Evolutionary conservation across 2,113 vertebrate genomes (phyloP), one percentile per base, ranked within the genome.

Genomic region (Crotophaga sulcirostris): DNA sequence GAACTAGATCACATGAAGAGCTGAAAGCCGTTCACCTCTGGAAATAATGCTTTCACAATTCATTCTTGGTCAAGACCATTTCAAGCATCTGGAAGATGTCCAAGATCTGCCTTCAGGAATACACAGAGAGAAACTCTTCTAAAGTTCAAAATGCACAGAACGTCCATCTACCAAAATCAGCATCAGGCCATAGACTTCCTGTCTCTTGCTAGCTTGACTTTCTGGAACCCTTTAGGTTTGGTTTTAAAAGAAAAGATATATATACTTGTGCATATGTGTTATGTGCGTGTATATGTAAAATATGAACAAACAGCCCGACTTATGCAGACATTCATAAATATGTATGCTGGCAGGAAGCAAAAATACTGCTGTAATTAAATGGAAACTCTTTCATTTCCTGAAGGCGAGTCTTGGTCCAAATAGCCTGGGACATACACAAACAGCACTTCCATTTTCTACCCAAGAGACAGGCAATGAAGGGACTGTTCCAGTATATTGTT

Each of bases 61-160:
- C 60, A 66, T 77, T 86, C 24, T 56, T 72, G 54, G 40, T 83
- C 86, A 84, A 72, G 66, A 68, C 31, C 31, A 26, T 63, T 87
- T 90, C 68, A 85, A 90, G 55, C 3, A 19, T 17, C 29, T 80
- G 56, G 74, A 92, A 84, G 49, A 60, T 72, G 29, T 12, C 55
- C 31, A 90, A 79, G 36, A 45, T 95, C 40, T 85, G 67, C 84
- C 91, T 96, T 95, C 73, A 91, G 38, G 94, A 67, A 17, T 58
- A 68, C 28, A 54, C 5, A 60, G 19, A 34, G 24, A 86, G 45
- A 74, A 88, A 75, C 8, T 77, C 19, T 86, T 92, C 56, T 76
- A 8, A 91, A 94, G 58, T 54, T 90, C 85, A 92, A 90, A 81
- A 55, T 38, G 28, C 49, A 84, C 26, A 55, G 33, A 33, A 89